phyloP scores from a whole-genome alignment of 2,113 vertebrate genomes.

The Protomyctophum bolini region DNA sequence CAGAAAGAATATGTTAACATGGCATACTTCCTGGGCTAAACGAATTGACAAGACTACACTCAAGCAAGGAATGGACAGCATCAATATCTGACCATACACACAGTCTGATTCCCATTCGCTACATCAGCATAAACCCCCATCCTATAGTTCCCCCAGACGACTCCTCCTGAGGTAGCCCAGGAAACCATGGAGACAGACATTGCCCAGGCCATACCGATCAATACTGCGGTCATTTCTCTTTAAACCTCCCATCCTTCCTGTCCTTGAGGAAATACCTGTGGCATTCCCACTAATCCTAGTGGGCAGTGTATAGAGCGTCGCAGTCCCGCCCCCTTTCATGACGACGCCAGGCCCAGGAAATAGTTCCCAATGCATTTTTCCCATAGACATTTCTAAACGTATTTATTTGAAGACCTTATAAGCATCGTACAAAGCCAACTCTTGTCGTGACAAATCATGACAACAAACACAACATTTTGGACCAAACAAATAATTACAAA shows the following conservation, averaged over 20 bases:
- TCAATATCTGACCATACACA: neutral
- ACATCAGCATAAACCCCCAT: slow-evolving; percentile 2
- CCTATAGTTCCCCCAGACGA: neutral
- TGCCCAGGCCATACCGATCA: slow-evolving; percentile 42
- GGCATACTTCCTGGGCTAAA: too few relatives aligned
- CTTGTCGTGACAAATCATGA: too few relatives aligned
- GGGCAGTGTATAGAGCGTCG: slow-evolving; percentile 24
- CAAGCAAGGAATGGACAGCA: neutral
- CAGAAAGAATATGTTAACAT: too few relatives aligned
- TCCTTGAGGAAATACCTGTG: slow-evolving; percentile 4
- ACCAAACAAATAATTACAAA: too few relatives aligned
- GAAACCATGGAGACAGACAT: slow-evolving; percentile 20
- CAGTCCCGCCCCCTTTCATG: too few relatives aligned
- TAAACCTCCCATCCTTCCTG: slow-evolving; percentile 32
- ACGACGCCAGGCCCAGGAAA: too few relatives aligned
- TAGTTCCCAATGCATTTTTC: too few relatives aligned
- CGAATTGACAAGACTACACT: neutral
- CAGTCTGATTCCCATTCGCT: neutral
- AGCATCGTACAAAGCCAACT: slow-evolving; percentile 16
- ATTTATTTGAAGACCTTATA: too few relatives aligned
- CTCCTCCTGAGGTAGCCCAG: slow-evolving; percentile 10
- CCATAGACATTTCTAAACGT: too few relatives aligned
- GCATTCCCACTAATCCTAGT: slow-evolving; percentile 8
- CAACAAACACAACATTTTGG: too few relatives aligned
- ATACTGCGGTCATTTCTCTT: slow-evolving; percentile 42